A percentile compares a stretch with the other conserved stretches of the same genome.
These are phyloP conservation scores for Drosophila anceps DNA, from an alignment of 2,888 invertebrate genomes.

Conservation along the genomic window DNA sequence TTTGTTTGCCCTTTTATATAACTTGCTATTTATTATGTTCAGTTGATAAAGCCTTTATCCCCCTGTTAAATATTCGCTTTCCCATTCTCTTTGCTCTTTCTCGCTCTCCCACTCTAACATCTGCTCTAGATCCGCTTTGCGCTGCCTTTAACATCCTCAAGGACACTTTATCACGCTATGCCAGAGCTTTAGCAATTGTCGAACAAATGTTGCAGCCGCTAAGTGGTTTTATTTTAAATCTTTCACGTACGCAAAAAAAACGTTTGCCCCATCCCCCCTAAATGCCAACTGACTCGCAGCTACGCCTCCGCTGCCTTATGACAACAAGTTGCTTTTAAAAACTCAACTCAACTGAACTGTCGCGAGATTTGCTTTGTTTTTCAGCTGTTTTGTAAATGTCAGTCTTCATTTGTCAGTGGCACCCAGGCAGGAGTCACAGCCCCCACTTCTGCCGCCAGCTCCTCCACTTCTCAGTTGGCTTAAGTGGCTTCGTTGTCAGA, in stretches of 20 bases:
- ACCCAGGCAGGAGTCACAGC: constrained; percentile 33
- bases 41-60: not conserved
- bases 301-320: constrained; percentile 51
- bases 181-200: constrained; percentile 71
- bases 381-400: constrained; percentile 83
- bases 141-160: constrained; percentile 20
- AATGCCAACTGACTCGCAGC: not conserved
- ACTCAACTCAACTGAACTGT: constrained; percentile 77
- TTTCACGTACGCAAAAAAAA: constrained; percentile 81
- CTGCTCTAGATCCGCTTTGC: constrained; percentile 7
- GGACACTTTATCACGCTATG: constrained; percentile 60
- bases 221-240: constrained; percentile 85
- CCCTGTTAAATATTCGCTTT: not conserved
- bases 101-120: not conserved
- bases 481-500: constrained; percentile 78
- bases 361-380: constrained; percentile 72
- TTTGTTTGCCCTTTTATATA: not conserved
- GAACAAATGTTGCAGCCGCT: constrained; percentile 66
- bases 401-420: constrained; percentile 84
- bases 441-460: not conserved
- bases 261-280: not conserved
- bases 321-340: constrained; percentile 82
- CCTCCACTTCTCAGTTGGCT: constrained; percentile 52
- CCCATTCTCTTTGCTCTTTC: not conserved
- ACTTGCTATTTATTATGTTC: not conserved